These are phyloP conservation scores for Dolichallabes microphthalmus DNA, from an alignment of 2,113 vertebrate genomes.

Conservation along the genomic window DNA sequence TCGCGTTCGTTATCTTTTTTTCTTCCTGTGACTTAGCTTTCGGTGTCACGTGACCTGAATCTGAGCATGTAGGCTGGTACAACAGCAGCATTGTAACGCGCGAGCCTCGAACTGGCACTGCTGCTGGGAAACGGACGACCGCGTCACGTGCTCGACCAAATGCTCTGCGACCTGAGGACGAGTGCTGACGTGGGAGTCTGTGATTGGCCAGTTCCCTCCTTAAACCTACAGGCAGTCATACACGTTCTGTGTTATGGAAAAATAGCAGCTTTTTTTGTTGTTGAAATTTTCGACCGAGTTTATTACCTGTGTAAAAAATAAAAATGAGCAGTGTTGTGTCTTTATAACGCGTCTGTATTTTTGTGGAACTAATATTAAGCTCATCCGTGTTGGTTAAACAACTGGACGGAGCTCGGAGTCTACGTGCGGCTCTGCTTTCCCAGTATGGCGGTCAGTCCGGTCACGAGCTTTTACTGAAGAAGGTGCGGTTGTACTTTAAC, in stretches of 20 bases:
- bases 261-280: neutral
- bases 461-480: neutral
- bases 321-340: neutral
- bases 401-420: neutral
- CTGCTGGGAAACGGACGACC: conserved; percentile 36
- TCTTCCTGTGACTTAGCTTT: neutral
- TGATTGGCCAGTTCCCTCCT: neutral
- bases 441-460: conserved; percentile 1
- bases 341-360: neutral
- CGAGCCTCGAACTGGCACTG: conserved; percentile 43
- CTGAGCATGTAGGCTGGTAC: conserved; percentile 50
- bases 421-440: conserved; percentile 35
- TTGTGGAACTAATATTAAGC: neutral
- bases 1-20: neutral
- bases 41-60: conserved; percentile 53
- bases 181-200: conserved; percentile 20
- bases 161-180: neutral
- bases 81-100: conserved; percentile 53
- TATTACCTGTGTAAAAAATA: neutral
- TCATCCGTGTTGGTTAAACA: neutral
- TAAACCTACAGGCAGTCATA: neutral
- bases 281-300: too few relatives aligned
- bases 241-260: neutral
- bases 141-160: conserved; percentile 47
- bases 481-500: neutral